These are phyloP conservation scores for Corythucha ciliata DNA, from an alignment of 2,888 invertebrate species.

Conservation along the genomic window DNA sequence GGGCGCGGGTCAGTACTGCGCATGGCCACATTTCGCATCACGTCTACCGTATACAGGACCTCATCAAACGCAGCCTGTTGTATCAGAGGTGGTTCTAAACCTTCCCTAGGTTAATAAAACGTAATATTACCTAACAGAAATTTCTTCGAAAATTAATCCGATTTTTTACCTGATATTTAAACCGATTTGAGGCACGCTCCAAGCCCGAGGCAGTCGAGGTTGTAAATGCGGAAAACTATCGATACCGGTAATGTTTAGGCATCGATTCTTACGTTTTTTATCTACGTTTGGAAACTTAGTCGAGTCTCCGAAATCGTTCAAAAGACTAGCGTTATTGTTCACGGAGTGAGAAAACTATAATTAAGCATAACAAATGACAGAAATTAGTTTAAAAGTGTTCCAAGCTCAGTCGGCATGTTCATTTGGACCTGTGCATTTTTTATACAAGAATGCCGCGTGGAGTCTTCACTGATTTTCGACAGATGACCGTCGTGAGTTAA, in stretches of 20 bases:
- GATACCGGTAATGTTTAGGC: conserved; percentile 69
- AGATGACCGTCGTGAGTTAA: conserved; percentile 29
- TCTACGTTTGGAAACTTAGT: not conserved
- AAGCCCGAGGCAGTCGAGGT: conserved; percentile 58
- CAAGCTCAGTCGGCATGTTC: not conserved
- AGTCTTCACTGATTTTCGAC: conserved; percentile 35
- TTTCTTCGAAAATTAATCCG: too few relatives aligned
- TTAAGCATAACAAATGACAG: too few relatives aligned
- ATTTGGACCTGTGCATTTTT: conserved; percentile 29
- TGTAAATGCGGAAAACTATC: conserved; percentile 55
- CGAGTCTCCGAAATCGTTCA: conserved; percentile 19
- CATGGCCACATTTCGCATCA: conserved; percentile 67
- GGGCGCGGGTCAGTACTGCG: conserved; percentile 41
- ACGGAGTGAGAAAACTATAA: too few relatives aligned
- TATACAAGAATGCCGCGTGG: conserved; percentile 30
- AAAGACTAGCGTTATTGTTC: conserved; percentile 31
- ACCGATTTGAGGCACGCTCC: conserved; percentile 59
- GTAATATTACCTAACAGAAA: too few relatives aligned
- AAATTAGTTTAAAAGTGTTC: not conserved
- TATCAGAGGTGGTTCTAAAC: conserved; percentile 67
- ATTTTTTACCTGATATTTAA: conserved; percentile 43
- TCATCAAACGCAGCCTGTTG: conserved; percentile 84
- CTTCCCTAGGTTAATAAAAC: too few relatives aligned
- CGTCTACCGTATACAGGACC: conserved; percentile 68
- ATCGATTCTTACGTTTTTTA: conserved; percentile 41